These are phyloP conservation scores for Caenorhabditis brenneri DNA, from an alignment of 1,140 invertebrate species.

Conservation along the genomic window DNA sequence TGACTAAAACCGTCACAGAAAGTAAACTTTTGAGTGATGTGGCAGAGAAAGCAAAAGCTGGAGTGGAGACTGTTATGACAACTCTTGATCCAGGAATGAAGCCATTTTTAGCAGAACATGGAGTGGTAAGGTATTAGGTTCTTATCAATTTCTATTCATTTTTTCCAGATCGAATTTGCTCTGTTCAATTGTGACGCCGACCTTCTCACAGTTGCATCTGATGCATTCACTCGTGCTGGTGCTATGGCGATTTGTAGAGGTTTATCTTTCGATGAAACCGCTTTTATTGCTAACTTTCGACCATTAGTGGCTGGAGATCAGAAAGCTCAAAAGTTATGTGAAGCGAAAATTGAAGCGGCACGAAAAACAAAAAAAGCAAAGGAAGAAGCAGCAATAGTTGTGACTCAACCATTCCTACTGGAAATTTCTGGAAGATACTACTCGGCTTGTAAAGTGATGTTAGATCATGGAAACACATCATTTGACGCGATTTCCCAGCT, in stretches of 20 bases:
- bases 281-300: background rate
- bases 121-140: constrained; percentile 41
- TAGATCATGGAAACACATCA: background rate
- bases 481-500: constrained; percentile 10
- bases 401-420: background rate
- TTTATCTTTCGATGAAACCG: background rate
- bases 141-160: background rate
- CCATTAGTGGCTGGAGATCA: background rate
- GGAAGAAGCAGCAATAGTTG: background rate
- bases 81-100: constrained; percentile 50
- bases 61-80: constrained; percentile 46
- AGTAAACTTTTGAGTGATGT: constrained; percentile 49
- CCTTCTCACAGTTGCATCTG: background rate
- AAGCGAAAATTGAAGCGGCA: constrained; percentile 3
- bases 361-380: constrained; percentile 26
- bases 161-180: constrained; percentile 7
- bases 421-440: constrained; percentile 6
- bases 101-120: constrained; percentile 34
- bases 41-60: constrained; percentile 43
- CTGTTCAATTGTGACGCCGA: constrained; percentile 6
- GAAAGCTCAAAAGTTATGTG: background rate
- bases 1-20: constrained; percentile 49
- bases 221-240: background rate
- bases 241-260: constrained; percentile 8
- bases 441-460: background rate